Percentiles rank a stretch among this genome's conserved stretches.
phyloP scores from a whole-genome alignment of 2,888 invertebrate species.

The Hemistola chrysoprasaria region DNA sequence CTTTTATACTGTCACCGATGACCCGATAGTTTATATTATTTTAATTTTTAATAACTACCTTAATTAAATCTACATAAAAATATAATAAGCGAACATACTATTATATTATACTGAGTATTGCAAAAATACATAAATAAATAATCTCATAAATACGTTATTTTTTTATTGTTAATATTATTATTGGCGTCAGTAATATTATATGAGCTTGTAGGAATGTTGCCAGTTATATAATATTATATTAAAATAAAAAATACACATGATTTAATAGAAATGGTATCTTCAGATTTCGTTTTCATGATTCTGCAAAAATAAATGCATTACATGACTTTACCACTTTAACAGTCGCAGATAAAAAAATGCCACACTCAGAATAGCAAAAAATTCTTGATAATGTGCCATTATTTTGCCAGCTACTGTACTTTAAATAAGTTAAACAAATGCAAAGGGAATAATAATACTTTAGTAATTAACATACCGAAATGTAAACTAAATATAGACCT shows the following conservation, averaged over 20 bases:
- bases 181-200: too few species aligned
- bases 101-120: neutral
- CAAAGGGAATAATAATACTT: slow-evolving; percentile 35
- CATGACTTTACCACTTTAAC: slow-evolving; percentile 3
- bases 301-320: slow-evolving; percentile 32
- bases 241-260: too few species aligned
- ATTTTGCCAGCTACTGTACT: neutral
- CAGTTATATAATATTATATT: too few species aligned
- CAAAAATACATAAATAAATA: slow-evolving; percentile 17
- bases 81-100: too few species aligned
- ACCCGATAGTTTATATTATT: slow-evolving; percentile 1
- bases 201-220: too few species aligned
- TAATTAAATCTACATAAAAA: slow-evolving; percentile 5
- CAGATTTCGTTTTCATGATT: slow-evolving; percentile 18
- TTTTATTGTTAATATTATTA: too few species aligned
- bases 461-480: slow-evolving; percentile 26
- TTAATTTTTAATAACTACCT: slow-evolving; percentile 6
- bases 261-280: slow-evolving; percentile 8
- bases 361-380: too few species aligned
- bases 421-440: slow-evolving; percentile 3
- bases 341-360: neutral
- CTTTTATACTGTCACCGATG: neutral
- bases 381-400: neutral
- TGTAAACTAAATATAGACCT: slow-evolving; percentile 5
- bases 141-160: slow-evolving; percentile 50